phyloP scores from a whole-genome alignment of 1,140 invertebrate genomes.

The Odontomachus brunneus region DNA sequence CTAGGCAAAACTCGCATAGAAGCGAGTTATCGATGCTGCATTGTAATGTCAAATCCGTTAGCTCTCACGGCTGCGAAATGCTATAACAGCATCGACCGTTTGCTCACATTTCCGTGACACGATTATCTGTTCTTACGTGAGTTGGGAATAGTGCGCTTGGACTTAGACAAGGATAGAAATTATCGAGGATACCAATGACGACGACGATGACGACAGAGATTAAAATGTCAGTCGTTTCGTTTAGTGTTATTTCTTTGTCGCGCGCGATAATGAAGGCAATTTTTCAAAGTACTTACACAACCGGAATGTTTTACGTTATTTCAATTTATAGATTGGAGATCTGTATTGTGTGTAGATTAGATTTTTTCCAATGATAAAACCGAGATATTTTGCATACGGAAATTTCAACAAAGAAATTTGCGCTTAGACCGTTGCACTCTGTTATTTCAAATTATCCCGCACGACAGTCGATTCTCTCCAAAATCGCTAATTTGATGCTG shows the following conservation, averaged over 20 bases:
- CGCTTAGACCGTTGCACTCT: too few relatives aligned
- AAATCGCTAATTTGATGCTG: too few relatives aligned
- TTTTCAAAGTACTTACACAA: too few relatives aligned
- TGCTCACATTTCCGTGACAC: conserved; percentile 31
- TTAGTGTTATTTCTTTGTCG: too few relatives aligned
- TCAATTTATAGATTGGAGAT: too few relatives aligned
- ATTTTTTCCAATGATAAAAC: too few relatives aligned
- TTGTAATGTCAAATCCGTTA: conserved; percentile 51
- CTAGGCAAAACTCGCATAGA: conserved; percentile 46
- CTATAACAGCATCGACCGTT: conserved; percentile 26
- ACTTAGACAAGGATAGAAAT: conserved; percentile 15
- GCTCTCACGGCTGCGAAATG: conserved; percentile 37
- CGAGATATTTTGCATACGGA: not conserved
- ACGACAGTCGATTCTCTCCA: too few relatives aligned
- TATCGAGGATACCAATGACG: not conserved
- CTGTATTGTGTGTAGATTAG: too few relatives aligned
- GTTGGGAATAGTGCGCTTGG: not conserved
- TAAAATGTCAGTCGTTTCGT: not conserved
- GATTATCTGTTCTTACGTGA: conserved; percentile 17
- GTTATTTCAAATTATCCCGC: too few relatives aligned
- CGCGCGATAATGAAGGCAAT: not conserved
- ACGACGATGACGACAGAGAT: not conserved
- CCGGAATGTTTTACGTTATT: too few relatives aligned
- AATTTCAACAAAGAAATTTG: not conserved
- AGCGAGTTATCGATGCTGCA: conserved; percentile 34